These are phyloP conservation scores for Tympanoctomys barrerae DNA, from an alignment of 2,797 vertebrate genomes.

Conservation along the genomic window DNA sequence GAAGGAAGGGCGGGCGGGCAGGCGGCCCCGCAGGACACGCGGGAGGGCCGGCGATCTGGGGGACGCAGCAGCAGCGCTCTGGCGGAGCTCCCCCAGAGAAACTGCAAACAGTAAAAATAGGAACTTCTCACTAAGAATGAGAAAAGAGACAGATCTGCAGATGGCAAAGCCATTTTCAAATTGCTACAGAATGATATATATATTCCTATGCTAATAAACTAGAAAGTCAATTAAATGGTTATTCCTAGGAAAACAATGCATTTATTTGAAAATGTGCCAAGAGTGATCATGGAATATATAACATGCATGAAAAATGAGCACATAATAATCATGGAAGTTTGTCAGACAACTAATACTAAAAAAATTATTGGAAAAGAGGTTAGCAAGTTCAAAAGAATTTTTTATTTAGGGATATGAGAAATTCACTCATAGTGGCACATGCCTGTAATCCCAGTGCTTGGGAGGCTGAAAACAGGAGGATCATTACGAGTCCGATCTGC, in stretches of 20 bases:
- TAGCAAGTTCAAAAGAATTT: background rate
- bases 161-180: conserved; percentile 48
- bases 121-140: conserved; percentile 67
- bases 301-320: background rate
- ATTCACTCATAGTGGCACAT: background rate
- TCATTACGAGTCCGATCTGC: too few species aligned
- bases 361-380: background rate
- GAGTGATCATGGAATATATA: background rate
- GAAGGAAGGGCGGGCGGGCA: background rate
- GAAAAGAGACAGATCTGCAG: conserved; percentile 7
- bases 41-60: background rate
- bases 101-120: conserved; percentile 69
- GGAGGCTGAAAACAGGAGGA: too few species aligned
- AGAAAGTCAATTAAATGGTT: conserved; percentile 23
- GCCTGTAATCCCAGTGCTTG: too few species aligned
- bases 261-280: background rate
- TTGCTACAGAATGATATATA: background rate
- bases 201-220: conserved; percentile 24
- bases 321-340: background rate
- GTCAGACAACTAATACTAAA: conserved; percentile 9
- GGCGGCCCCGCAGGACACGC: background rate
- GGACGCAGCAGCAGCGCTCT: conserved; percentile 32
- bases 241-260: conserved; percentile 31
- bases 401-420: background rate
- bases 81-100: conserved; percentile 63